Evolutionary conservation across 1,140 invertebrate genomes (phyloP).

Genomic region (Drosophila littoralis): DNA sequence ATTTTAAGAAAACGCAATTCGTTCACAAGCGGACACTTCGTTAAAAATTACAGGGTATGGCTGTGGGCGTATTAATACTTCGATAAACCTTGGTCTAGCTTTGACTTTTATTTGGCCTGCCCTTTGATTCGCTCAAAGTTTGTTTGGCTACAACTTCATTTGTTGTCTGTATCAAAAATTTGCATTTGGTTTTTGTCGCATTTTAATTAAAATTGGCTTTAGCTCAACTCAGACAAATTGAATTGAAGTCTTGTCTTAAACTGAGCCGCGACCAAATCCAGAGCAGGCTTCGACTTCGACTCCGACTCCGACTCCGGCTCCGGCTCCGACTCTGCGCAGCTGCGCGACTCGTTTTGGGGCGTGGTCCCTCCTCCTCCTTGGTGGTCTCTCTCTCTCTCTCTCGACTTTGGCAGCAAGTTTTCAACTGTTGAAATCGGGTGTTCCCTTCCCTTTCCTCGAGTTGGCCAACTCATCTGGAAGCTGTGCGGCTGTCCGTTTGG

Average conservation of each 20-base stretch:
- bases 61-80: not conserved
- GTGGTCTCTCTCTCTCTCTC: constrained; percentile 38
- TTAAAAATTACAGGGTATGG: too few species aligned
- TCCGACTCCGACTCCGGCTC: constrained; percentile 46
- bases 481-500: not conserved
- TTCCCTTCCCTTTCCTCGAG: too few species aligned
- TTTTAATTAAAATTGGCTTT: constrained; percentile 57
- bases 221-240: constrained; percentile 65
- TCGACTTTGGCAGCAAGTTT: constrained; percentile 5
- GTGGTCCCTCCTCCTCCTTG: constrained; percentile 41
- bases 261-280: constrained; percentile 35
- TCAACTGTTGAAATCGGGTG: too few species aligned
- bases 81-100: not conserved
- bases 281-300: constrained; percentile 45
- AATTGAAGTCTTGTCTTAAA: constrained; percentile 52
- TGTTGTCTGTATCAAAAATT: constrained; percentile 12
- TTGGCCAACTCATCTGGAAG: constrained; percentile 26
- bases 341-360: constrained; percentile 80
- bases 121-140: not conserved
- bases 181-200: constrained; percentile 16
- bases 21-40: too few species aligned
- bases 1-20: too few species aligned
- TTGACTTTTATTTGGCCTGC: not conserved
- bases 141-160: constrained; percentile 12
- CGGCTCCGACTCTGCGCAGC: constrained; percentile 57